Percentiles rank a stretch among this genome's conserved stretches.
Evolutionary conservation across 2,797 vertebrate genomes (phyloP).

Genomic region (Falco peregrinus): DNA sequence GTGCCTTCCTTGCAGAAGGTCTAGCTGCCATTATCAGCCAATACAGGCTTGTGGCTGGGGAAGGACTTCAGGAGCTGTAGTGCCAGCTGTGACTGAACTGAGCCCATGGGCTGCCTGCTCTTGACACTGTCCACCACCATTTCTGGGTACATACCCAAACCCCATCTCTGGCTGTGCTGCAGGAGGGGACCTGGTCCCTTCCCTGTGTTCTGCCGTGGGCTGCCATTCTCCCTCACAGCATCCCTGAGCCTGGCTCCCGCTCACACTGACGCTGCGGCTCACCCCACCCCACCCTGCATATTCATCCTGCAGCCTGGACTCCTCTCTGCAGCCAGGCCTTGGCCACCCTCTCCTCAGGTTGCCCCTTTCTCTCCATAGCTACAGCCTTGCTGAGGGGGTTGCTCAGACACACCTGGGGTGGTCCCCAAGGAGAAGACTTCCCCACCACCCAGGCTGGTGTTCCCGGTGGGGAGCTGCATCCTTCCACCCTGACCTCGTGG

Average conservation of each 20-base stretch:
- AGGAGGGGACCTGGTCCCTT: not conserved
- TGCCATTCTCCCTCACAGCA: not conserved
- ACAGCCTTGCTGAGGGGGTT: not conserved
- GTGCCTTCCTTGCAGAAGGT: not conserved
- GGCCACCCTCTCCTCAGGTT: not conserved
- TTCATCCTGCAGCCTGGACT: not conserved
- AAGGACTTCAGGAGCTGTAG: not conserved
- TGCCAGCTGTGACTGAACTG: not conserved
- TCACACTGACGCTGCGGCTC: rapidly evolving
- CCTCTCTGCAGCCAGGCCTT: not conserved
- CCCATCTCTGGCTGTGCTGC: not conserved
- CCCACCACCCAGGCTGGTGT: rapidly evolving
- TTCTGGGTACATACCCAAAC: not conserved
- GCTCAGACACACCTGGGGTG: not conserved
- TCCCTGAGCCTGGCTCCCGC: not conserved
- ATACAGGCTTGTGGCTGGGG: not conserved
- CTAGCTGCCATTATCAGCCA: not conserved
- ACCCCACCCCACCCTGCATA: rapidly evolving
- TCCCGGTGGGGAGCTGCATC: rapidly evolving
- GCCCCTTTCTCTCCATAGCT: not conserved
- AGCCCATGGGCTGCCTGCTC: rapidly evolving
- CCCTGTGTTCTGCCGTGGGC: not conserved
- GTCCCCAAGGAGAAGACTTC: not conserved
- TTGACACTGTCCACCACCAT: no score
- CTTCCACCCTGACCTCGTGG: not conserved